Conservation (phyloP, 2,113 vertebrate species). For the Cyanistes caeruleus region DNA sequence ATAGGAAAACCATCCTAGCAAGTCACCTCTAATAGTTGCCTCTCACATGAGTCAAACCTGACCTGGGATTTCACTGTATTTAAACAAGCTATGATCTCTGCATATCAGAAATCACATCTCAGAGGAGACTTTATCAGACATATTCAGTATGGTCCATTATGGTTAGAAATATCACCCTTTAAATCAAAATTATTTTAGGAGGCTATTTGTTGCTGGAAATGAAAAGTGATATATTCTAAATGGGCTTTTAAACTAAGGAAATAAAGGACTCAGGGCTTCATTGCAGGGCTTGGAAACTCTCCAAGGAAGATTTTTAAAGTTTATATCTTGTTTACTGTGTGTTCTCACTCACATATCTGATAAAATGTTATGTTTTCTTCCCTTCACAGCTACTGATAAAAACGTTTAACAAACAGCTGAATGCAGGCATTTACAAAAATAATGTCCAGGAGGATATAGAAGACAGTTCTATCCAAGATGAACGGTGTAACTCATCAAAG, state of each 20-base stretch:
- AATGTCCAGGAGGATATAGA: neutral
- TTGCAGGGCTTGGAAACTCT: neutral
- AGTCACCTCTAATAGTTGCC: neutral
- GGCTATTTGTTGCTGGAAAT: neutral
- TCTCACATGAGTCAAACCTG: neutral
- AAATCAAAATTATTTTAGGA: constrained; percentile 23
- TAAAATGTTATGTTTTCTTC: constrained; percentile 43
- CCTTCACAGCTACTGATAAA: constrained; percentile 21
- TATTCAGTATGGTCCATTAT: neutral
- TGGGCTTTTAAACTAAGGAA: neutral
- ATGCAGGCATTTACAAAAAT: neutral
- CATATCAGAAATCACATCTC: neutral
- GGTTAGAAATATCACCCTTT: neutral
- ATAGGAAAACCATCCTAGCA: neutral
- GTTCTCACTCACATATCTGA: neutral
- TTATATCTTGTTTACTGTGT: neutral
- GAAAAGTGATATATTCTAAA: constrained; percentile 1
- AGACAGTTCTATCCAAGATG: neutral
- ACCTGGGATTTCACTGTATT: neutral
- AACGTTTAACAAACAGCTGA: constrained; percentile 20
- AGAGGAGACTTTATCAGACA: neutral
- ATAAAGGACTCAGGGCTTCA: neutral
- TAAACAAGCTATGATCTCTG: neutral
- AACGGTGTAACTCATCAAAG: neutral
- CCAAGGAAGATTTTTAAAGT: constrained; percentile 22